phyloP scores from a whole-genome alignment of 2,113 vertebrate genomes.

The Nannobrachium achirus region DNA sequence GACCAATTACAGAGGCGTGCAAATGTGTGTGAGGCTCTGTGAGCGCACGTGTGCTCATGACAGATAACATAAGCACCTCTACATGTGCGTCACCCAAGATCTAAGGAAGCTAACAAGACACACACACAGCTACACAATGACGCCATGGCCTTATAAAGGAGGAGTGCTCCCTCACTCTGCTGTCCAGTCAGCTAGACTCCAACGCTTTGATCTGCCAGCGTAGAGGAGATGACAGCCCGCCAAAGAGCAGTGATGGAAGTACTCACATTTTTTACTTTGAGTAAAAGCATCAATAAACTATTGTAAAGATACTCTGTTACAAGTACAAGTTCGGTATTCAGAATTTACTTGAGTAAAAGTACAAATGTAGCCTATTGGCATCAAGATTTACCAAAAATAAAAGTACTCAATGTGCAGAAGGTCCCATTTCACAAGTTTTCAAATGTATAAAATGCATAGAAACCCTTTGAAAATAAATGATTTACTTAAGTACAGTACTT shows the following conservation, averaged over 20 bases:
- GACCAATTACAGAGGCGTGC: conserved; percentile 36
- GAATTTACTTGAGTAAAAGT: no score
- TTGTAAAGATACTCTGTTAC: no score
- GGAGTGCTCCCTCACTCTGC: conserved; percentile 10
- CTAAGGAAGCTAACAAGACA: conserved; percentile 42
- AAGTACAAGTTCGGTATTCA: no score
- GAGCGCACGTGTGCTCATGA: background rate
- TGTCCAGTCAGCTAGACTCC: conserved; percentile 8
- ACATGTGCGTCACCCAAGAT: conserved; percentile 30
- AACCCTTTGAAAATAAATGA: no score
- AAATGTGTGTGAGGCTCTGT: background rate
- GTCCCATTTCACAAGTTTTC: no score
- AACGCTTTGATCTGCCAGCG: conserved; percentile 57
- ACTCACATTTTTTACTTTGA: no score
- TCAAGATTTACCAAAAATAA: no score
- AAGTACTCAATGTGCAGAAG: no score
- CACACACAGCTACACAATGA: conserved; percentile 36
- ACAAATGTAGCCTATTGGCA: no score
- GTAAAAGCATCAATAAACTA: no score
- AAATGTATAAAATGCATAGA: no score
- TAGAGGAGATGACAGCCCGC: conserved; percentile 41
- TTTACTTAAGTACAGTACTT: no score
- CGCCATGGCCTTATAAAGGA: conserved; percentile 37
- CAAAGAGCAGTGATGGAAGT: conserved; percentile 13
- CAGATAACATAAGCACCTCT: conserved; percentile 14